phyloP scores from a whole-genome alignment of 2,113 vertebrate genomes.

The Archilochus colubris region DNA sequence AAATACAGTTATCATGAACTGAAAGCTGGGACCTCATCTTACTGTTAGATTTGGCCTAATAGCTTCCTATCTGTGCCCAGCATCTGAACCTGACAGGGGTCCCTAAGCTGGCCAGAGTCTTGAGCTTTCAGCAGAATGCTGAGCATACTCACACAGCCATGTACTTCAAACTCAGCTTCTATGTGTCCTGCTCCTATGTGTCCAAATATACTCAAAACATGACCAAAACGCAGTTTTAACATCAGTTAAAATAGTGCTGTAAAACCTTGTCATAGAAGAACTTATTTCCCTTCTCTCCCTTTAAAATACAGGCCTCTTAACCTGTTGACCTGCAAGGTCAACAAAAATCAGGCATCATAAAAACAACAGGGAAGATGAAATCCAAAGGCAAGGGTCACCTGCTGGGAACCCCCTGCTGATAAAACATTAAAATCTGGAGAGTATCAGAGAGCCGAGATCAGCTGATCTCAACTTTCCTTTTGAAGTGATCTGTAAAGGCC shows the following conservation, averaged over 20 bases:
- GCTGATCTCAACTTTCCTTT: background rate
- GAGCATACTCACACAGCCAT: background rate
- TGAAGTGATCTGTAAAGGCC: background rate
- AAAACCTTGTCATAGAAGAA: background rate
- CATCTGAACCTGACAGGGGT: background rate
- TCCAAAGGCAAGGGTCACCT: background rate
- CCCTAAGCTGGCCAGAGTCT: background rate
- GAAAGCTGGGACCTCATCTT: background rate
- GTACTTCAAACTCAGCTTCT: background rate
- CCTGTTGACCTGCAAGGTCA: background rate
- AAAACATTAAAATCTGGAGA: constrained; percentile 22
- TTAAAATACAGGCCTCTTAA: background rate
- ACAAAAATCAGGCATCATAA: background rate
- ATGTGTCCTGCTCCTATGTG: background rate
- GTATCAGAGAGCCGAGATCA: background rate
- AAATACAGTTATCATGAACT: background rate
- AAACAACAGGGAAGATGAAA: background rate
- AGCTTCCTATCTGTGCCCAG: fast-evolving
- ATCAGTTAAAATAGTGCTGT: background rate
- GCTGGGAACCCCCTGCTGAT: background rate
- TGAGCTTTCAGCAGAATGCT: background rate
- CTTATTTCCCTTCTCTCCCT: background rate
- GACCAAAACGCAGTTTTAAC: background rate
- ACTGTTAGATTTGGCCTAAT: background rate
- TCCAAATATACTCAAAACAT: background rate